Percentiles rank a stretch among this genome's conserved stretches.
phyloP scores from a whole-genome alignment of 2,797 vertebrate genomes.

The Acanthurus leucopareius region DNA sequence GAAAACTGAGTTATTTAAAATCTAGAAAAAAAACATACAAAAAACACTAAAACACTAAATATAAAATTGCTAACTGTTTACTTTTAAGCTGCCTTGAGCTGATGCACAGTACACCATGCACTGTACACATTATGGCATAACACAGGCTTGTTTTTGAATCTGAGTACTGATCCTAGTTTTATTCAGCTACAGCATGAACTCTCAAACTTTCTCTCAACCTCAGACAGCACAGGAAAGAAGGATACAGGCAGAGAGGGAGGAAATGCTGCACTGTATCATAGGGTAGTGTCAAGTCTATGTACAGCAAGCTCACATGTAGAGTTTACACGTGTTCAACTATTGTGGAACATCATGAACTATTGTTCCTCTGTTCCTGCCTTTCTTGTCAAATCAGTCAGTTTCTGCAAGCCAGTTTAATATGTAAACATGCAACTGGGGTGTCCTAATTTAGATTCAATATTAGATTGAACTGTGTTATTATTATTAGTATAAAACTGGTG shows the following conservation, averaged over 20 bases:
- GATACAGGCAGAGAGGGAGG: constrained; percentile 30
- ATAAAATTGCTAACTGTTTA: constrained; percentile 9
- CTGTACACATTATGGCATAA: not conserved
- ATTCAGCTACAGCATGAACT: constrained; percentile 23
- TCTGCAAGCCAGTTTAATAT: not conserved
- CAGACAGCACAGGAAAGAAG: constrained; percentile 26
- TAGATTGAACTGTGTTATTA: not conserved
- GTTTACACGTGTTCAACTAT: constrained; percentile 19
- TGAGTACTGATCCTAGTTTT: constrained; percentile 19
- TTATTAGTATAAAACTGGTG: no score
- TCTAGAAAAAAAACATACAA: not conserved
- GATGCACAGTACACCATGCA: constrained; percentile 4
- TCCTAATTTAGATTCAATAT: not conserved
- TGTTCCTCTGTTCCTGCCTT: constrained; percentile 4
- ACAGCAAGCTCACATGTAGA: constrained; percentile 27
- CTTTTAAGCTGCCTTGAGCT: not conserved
- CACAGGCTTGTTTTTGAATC: constrained; percentile 25
- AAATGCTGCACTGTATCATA: constrained; percentile 13
- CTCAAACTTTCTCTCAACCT: constrained; percentile 37
- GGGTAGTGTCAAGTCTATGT: constrained; percentile 32
- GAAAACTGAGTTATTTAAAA: not conserved
- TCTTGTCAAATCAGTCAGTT: constrained; percentile 1
- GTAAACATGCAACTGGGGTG: not conserved
- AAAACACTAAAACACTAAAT: not conserved
- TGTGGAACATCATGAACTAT: not conserved